Base-by-base conservation (phyloP, 2,797 vertebrate genomes). In the Scleropages formosus region DNA sequence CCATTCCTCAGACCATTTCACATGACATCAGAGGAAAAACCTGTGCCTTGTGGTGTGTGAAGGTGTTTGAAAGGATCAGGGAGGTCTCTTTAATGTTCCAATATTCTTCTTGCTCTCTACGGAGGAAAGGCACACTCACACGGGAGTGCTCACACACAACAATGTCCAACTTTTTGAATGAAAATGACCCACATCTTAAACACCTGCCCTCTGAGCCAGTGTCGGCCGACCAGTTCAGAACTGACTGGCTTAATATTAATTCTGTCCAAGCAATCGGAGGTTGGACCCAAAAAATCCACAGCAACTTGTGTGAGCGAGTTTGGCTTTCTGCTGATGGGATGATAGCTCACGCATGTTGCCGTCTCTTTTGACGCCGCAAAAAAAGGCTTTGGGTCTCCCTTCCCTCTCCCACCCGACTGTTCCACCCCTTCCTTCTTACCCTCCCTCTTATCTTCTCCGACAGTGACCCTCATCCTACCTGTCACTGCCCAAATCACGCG, bases 1-100 rank as follows among this genome's bases (percentile, higher is more conserved):
- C 47, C 67, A 70, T 70, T 53, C 70, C 66, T 72, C 49, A 60
- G 70, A 64, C 20, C 60, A 77, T 77, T 70, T 51, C 70, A 73
- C 26, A 27, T 58, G n/a, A 44, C 44, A 44, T 53, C 58, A 51
- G 51, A 75, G 39, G 56, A 47, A 27, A 6, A 27, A 6, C 53
- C 49, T 10, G 51, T 44, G 8, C 58, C 24, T 8, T n/a, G 59
- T 73, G 3, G 18, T 31, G 12, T 4, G 7, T 26, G 20, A 24
- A 2, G 39, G 63, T 26, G 31, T 22, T n/a, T 47, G 7, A 15
- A 13, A 44, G 53, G 53, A 27, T 53, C 26, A 51, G 39, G 31
- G 24, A 26, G 13, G 53, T 58, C 31, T 22, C 8, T 39, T 39
- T 39, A 39, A 39, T 39, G 6, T 39, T 2, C 31, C 31, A 2